Percentiles rank a stretch among this genome's conserved stretches.
Evolutionary conservation across 1,140 invertebrate genomes (phyloP).

Genomic region (Drosophila melanogaster): DNA sequence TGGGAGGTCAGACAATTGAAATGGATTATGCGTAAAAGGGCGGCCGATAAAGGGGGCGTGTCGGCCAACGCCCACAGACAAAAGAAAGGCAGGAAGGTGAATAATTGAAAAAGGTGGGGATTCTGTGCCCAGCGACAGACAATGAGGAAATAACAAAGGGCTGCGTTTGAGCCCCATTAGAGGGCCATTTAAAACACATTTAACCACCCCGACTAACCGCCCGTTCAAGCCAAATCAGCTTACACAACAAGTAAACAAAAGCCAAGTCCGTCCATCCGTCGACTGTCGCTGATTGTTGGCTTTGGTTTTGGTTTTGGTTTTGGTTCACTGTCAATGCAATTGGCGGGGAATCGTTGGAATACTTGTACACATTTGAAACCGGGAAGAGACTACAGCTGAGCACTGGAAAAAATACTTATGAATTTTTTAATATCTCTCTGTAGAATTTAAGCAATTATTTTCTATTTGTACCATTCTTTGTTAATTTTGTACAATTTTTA

Average conservation of each 20-base stretch:
- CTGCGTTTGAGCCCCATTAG: slow-evolving; percentile 45
- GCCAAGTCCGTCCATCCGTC: slow-evolving; percentile 36
- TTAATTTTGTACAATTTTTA: too few relatives aligned
- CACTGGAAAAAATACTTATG: slow-evolving; percentile 3
- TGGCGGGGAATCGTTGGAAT: slow-evolving; percentile 35
- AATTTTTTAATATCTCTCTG: too few relatives aligned
- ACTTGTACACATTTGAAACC: slow-evolving; percentile 18
- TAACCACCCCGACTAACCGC: slow-evolving; percentile 6
- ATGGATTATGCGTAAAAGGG: slow-evolving; percentile 34
- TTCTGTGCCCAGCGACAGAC: slow-evolving; percentile 19
- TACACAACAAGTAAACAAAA: slow-evolving; percentile 44
- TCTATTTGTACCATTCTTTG: too few relatives aligned
- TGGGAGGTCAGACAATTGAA: slow-evolving; percentile 28
- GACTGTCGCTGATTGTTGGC: slow-evolving; percentile 28
- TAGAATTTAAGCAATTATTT: too few relatives aligned
- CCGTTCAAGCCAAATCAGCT: slow-evolving; percentile 43
- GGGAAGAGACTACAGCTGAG: slow-evolving; percentile 20
- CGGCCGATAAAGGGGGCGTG: slow-evolving; percentile 22
- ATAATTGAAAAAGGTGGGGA: slow-evolving; percentile 1
- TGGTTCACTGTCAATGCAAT: slow-evolving; percentile 46
- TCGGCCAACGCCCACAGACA: slow-evolving; percentile 25
- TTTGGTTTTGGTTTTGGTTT: slow-evolving; percentile 31
- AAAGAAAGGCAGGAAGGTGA: background rate
- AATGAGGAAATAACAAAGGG: slow-evolving; percentile 49
- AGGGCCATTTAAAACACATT: slow-evolving; percentile 55